A percentile compares a stretch with the other conserved stretches of the same genome.
Evolutionary conservation across 2,797 vertebrate genomes (phyloP).

Genomic region (Malurus splendens): DNA sequence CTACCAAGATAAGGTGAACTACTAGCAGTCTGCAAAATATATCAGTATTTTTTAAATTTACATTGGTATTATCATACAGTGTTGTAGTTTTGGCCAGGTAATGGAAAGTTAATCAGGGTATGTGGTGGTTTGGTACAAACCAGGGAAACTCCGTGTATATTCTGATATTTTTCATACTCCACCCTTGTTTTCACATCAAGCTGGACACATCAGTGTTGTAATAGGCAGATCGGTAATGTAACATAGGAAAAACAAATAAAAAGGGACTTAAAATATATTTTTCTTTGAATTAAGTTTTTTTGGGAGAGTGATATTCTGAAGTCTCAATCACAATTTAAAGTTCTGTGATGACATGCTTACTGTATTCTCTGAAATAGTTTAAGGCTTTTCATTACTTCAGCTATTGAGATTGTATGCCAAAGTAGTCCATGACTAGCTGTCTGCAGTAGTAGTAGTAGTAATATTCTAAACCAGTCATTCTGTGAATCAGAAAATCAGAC

Average conservation of each 20-base stretch:
- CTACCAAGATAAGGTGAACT: not conserved
- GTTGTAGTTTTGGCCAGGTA: not conserved
- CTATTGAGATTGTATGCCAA: rapidly evolving
- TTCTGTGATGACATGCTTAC: not conserved
- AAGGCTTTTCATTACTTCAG: not conserved
- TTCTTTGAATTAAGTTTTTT: not conserved
- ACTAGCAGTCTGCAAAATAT: not conserved
- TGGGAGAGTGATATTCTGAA: not conserved
- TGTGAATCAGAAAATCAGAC: not conserved
- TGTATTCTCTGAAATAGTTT: not conserved
- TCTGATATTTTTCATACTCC: not conserved
- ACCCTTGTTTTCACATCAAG: not conserved
- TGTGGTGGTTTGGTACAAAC: not conserved
- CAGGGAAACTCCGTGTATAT: not conserved
- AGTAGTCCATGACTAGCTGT: not conserved
- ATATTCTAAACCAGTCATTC: not conserved
- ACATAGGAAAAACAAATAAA: not conserved
- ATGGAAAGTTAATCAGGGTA: not conserved
- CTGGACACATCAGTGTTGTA: not conserved
- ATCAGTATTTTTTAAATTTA: not conserved
- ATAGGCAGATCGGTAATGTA: not conserved
- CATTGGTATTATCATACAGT: rapidly evolving
- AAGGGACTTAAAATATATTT: not conserved
- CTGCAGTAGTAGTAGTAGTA: not conserved
- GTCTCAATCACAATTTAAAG: not conserved